Evolutionary conservation across 1,140 invertebrate species (phyloP), one percentile per base, ranked within the genome.

Genomic region (Pantala flavescens): DNA sequence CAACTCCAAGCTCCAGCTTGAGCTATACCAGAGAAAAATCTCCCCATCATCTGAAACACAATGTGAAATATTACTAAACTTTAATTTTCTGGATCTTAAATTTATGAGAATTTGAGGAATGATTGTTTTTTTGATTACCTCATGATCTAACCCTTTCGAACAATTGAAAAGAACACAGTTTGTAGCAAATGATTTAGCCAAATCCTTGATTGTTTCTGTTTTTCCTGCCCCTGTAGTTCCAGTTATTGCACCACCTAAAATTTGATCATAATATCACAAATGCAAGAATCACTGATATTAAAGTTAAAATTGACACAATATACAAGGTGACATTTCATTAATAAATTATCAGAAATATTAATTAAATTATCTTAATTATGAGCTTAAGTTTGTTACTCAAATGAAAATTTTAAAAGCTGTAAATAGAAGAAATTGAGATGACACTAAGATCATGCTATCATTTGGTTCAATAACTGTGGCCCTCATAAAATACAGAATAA

Each of bases 141-240:
- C 91, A 78, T 90, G 92, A 82, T 92, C 91, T 1, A 93, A 82
- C 77, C 88, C 93, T 82, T 95, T 93, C 0, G 93, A 95, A 79
- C 94, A 96, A 81, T 95, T 95, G 79, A 96, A 96, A 0, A 96
- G 93, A 0, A 96, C 92, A 80, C 93, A 95, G 79, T 94, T 93
- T 76, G 94, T 91, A 1, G 93, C 93, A 70, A 95, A 80, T 0
- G 92, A 88, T 83, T 95, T 96, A 3, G 93, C 93, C 75, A 96
- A 85, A 86, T 96, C 93, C 84, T 96, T 96, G 0, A 93, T 95
- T 0, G 95, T 96, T 85, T 97, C 96, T 0, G 95, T 97, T 85
- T 98, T 98, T 0, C 96, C 96, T 0, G 95, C 97, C 21, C 95
- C 95, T 19, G 91, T 93, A 0, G 95, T 94, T 0, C 95, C 95